Conservation (phyloP, 2,113 vertebrate species). For the Lepus timidus region DNA sequence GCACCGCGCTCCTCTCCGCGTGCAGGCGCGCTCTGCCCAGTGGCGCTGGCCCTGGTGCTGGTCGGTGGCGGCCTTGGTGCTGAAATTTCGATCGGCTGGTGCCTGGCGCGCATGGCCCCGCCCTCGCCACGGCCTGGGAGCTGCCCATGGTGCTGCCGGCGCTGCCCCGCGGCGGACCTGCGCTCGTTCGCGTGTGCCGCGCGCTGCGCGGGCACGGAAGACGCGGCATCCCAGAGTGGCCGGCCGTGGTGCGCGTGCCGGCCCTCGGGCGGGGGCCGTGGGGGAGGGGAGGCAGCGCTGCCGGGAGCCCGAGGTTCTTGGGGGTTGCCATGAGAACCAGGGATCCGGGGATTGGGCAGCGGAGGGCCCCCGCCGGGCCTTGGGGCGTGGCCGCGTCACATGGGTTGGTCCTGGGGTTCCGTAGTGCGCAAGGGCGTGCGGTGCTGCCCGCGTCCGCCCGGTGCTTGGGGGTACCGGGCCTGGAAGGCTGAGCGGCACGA, state of each 20-base stretch:
- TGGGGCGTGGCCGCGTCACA: background rate
- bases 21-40: too few relatives aligned
- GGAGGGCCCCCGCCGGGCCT: conserved; percentile 5
- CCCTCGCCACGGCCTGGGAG: too few relatives aligned
- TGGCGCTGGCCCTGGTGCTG: background rate
- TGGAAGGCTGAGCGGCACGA: background rate
- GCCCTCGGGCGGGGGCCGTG: background rate
- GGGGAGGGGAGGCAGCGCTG: background rate
- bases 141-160: too few relatives aligned
- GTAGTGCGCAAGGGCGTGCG: background rate
- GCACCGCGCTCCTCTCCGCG: too few relatives aligned
- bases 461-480: background rate
- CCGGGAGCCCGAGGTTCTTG: conserved; percentile 15
- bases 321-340: conserved; percentile 44
- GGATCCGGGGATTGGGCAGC: conserved; percentile 46
- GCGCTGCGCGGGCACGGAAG: background rate
- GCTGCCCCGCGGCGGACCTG: background rate
- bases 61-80: too few relatives aligned
- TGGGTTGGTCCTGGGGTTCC: conserved; percentile 22
- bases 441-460: background rate
- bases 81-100: too few relatives aligned
- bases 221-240: background rate
- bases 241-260: background rate
- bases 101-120: too few relatives aligned
- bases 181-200: too few relatives aligned